Evolutionary conservation across 2,113 vertebrate genomes (phyloP), one percentile per base, ranked within the genome.

Genomic region (Bos javanicus): DNA sequence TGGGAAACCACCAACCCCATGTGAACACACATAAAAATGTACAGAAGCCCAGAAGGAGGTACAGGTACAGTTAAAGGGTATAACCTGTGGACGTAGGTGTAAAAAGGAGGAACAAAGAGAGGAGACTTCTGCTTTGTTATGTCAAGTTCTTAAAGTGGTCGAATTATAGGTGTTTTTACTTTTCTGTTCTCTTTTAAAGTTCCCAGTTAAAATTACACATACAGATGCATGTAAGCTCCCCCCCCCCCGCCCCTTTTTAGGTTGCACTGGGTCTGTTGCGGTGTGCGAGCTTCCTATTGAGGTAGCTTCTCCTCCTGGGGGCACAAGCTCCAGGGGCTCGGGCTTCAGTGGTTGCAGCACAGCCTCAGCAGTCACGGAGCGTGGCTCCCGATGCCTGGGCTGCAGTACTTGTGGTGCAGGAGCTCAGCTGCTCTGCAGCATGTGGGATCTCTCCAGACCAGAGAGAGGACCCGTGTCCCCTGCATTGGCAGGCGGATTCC

Each of bases 21-120:
- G 33, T 90, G 57, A 87, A 91, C n/a, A 59, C 39, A 91, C 14
- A 71, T 28, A 91, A 87, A 93, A 92, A 87, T 14, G 60, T 52
- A 17, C 81, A 39, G 54, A 71, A 23, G n/a, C 67, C n/a, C 67
- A 39, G n/a, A 94, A 92, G 54, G 48, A 39, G 43, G 78, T 21
- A 67, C 0, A 46, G 57, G 25, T 48, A 54, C 19, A 86, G 78
- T n/a, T 84, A 94, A 88, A 87, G 62, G 33, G 67, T 28, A 30
- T 57, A 64, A 39, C 33, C 43, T 90, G 36, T 81, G 76, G 54
- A 30, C 16, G 16, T 78, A 15, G 14, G 36, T 36, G 19, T 26
- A 50, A 26, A 36, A 91, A 67, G 76, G 13, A 88, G 87, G 12
- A 81, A 85, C 19, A 91, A 91, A 94, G 81, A 15, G 78, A 39